Evolutionary conservation across 2,113 vertebrate genomes (phyloP).

Genomic region (Desmodus rotundus): DNA sequence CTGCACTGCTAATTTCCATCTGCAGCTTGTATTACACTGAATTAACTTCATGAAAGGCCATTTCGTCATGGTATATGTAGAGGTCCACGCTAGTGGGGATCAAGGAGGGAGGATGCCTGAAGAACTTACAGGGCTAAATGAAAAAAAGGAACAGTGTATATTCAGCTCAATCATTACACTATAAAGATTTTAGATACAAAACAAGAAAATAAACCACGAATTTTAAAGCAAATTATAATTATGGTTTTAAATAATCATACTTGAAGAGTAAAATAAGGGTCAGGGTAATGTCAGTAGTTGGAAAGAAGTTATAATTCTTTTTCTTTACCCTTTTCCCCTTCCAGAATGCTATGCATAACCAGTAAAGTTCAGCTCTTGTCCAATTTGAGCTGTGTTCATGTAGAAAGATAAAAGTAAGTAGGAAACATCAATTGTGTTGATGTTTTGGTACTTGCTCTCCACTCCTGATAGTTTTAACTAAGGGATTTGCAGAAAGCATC

Average conservation of each 20-base stretch:
- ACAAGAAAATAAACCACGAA: neutral
- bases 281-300: neutral
- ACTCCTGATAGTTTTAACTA: neutral
- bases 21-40: neutral
- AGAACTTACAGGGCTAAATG: neutral
- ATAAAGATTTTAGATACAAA: neutral
- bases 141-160: neutral
- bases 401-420: neutral
- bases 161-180: neutral
- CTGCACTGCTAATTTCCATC: neutral
- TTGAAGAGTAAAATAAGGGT: neutral
- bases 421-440: neutral
- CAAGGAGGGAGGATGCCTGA: neutral
- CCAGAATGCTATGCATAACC: neutral
- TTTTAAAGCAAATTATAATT: neutral
- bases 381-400: neutral
- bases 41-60: neutral
- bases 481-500: neutral
- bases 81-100: neutral
- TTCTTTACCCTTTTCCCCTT: neutral
- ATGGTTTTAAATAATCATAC: neutral
- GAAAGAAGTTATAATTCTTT: neutral
- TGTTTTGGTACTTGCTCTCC: neutral
- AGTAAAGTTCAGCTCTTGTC: neutral
- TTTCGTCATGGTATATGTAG: neutral